Base-by-base conservation (phyloP, 2,113 vertebrate species). In the Cricetomys ansorgei region DNA sequence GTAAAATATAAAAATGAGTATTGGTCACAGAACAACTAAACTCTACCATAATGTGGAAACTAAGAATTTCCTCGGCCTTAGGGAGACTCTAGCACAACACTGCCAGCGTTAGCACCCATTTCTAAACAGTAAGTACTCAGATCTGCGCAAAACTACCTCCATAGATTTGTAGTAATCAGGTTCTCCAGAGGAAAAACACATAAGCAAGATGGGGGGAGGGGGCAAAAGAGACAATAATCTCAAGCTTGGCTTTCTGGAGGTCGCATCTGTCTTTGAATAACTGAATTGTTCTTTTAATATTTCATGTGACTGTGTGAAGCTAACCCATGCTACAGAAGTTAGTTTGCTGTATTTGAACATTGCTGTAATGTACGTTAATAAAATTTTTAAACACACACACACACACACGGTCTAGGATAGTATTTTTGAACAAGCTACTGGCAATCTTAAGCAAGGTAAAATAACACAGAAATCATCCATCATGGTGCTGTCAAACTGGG, bases 391-490 rank as follows among this genome's bases (percentile, higher is more conserved):
- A n/a, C n/a, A n/a, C n/a, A n/a, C n/a, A n/a, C n/a, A n/a, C n/a
- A n/a, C 0, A 73, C 70, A 31, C 76, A 76, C 9, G 27, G 0
- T 67, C 62, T 45, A 2, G 16, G 25, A 11, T 45, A 21, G 4
- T 45, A 64, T 84, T 84, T 59, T 62, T 84, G 16, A 15, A 19
- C 25, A 90, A 79, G 73, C 67, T 86, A 13, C 10, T 64, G 2
- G 9, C 15, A 37, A 80, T 4, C 27, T 89, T 9, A 84, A 2
- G 7, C 7, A n/a, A 86, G 15, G 45, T 3, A 67, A 59, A 3
- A 6, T 70, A 43, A 94, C 53, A 48, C 34, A 43, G 91, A 85
- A 89, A 92, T 81, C 31, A 57, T 43, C 40, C 25, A 70, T 70
- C 6, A 16, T 25, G 73, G 19, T 57, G 64, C 11, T 48, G 2